Evolutionary conservation across 2,113 vertebrate species (phyloP), one percentile per base, ranked within the genome.

Genomic region (Cephalopholis sonnerati): DNA sequence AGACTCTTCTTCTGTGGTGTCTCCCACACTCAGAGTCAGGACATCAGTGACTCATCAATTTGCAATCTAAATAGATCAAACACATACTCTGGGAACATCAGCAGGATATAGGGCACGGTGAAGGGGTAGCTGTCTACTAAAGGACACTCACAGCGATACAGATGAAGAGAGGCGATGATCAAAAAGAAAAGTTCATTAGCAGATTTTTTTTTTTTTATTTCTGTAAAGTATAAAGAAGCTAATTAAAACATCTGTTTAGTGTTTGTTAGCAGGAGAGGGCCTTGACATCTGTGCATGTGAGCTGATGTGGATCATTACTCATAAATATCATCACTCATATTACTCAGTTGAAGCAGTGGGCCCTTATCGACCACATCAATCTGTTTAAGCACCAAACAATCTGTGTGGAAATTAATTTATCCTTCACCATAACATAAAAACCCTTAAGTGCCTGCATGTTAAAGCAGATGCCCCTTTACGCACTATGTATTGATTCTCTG

Each of bases 41-140:
- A 77, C 29, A 70, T 72, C 80, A 73, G 78, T 86, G 88, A 93
- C 68, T 93, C 91, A 90, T 88, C 79, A 68, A 8, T 85, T 83
- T 87, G 13, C 22, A 5, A 17, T 57, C 32, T 39, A 83, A 79
- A 74, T 54, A 64, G 59, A 79, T 86, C 71, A 68, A 67, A 76
- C 1, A 48, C 39, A 75, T 22, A 24, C 24, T 54, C 39, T 25
- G 55, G 55, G 48, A 73, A 64, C 12, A 54, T 13, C 3, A 20
- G 61, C 46, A 36, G 1, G 20, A 50, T 64, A 0, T 11, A 63
- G 66, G 24, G 18, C 54, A 24, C 20, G 2, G 1, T 7, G 5
- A 17, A 20, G 9, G 24, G 1, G 7, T 50, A 13, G n/a, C 17
- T 32, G 1, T 70, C 18, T 15, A 9, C 20, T 24, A 22, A 20